Base-by-base conservation (phyloP, 2,888 invertebrate genomes). In the Charanyca ferruginea region DNA sequence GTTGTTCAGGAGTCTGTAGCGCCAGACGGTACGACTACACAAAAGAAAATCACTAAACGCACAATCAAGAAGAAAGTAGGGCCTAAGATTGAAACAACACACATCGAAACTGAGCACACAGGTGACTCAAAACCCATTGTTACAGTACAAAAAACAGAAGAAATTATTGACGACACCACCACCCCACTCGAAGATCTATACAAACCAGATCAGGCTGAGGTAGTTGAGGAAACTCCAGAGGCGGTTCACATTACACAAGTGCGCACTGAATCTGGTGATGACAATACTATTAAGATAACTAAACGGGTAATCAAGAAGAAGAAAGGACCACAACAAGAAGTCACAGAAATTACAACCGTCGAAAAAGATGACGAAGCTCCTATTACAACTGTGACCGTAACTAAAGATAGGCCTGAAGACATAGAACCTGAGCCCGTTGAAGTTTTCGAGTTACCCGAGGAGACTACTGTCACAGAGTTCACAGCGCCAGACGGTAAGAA, bases 31-130 rank as follows among this genome's bases (percentile, higher is more conserved):
- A 75, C 74, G 71, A 16, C 41, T 0, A 74, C 41, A 55, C 57
- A 73, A 1, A 75, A 68, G 35, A 75, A 61, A 67, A 91, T 78
- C 51, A 51, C 78, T 72, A 64, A 83, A 86, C 67, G 75, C 63
- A 79, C 80, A 0, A 88, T 85, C 42, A 90, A 89, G 62, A 83
- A 88, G 78, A 84, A 88, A 70, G 77, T 86, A 35, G 91, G 87
- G 9, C 85, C 81, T 20, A 89, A 86, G 67, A 72, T 87, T 66
- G 66, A 81, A 82, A 87, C 73, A 0, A 55, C 55, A 23, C 7
- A 71, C 1, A 71, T 71, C 7, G 55, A 45, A 1, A 66, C 71
- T 9, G 38, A 38, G 16, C 38, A 16, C 16, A 38, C 38, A 38
- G 16, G 61, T 5, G 52, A 66, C 52, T 51, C 41, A 11, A 2